Percentiles rank a stretch among this genome's conserved stretches.
Evolutionary conservation across 2,113 vertebrate genomes (phyloP).

Genomic region (Neogale vison): DNA sequence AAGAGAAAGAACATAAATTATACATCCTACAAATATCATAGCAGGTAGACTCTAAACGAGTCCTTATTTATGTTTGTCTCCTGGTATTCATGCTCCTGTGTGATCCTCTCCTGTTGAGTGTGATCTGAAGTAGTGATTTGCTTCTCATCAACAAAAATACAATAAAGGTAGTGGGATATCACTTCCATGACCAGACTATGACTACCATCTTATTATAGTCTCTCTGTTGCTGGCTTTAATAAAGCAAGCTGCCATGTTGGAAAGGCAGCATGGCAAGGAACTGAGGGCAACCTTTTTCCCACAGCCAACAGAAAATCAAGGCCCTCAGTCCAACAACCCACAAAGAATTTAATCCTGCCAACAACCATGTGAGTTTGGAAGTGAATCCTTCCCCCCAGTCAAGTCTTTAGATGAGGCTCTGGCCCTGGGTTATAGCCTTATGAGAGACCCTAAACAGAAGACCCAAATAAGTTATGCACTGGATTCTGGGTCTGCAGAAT

Average conservation of each 20-base stretch:
- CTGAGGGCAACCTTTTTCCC: neutral
- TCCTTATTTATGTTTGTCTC: neutral
- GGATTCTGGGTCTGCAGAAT: neutral
- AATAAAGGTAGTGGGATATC: neutral
- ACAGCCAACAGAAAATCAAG: neutral
- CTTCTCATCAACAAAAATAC: neutral
- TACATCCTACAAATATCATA: neutral
- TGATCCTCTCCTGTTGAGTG: neutral
- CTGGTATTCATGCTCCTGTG: neutral
- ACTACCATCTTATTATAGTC: neutral
- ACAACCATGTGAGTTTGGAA: neutral
- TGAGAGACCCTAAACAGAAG: neutral
- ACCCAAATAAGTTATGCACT: neutral
- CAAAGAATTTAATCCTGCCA: neutral
- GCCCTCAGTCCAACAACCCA: neutral
- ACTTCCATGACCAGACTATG: neutral
- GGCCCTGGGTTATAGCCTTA: neutral
- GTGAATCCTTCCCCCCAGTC: neutral
- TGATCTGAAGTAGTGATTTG: neutral
- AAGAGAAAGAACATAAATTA: neutral
- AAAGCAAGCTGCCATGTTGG: neutral
- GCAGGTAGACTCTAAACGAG: neutral
- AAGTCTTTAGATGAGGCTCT: neutral
- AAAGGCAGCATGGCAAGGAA: neutral
- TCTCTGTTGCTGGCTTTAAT: neutral